Conservation (phyloP, 2,888 invertebrate species). For the Yponomeuta sedellus region DNA sequence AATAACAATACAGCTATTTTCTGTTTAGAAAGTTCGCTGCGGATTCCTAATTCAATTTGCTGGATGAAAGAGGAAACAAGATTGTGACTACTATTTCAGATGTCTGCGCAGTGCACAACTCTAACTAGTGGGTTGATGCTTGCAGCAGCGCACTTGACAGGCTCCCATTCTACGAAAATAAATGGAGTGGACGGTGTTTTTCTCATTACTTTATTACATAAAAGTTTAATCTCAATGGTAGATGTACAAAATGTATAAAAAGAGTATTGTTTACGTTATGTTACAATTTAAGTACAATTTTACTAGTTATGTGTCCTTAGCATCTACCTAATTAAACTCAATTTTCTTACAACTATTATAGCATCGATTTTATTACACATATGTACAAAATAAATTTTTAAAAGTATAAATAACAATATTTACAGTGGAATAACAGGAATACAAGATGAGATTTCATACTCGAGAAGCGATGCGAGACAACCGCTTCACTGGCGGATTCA, state of each 20-base stretch:
- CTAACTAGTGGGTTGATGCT: constrained; percentile 9
- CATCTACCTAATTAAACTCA: background rate
- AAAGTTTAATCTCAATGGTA: constrained; percentile 7
- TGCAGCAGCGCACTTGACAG: background rate
- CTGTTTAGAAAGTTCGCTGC: constrained; percentile 14
- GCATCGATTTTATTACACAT: constrained; percentile 24
- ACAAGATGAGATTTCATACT: background rate
- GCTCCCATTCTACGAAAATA: background rate
- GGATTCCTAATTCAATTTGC: constrained; percentile 20
- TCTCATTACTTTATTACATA: constrained; percentile 15
- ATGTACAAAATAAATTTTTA: constrained; percentile 49
- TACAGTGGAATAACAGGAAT: constrained; percentile 43
- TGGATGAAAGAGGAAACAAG: constrained; percentile 19
- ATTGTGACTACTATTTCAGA: constrained; percentile 11
- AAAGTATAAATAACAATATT: constrained; percentile 59
- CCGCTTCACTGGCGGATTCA: constrained; percentile 8
- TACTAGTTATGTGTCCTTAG: background rate
- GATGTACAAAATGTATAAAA: constrained; percentile 34
- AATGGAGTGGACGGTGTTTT: background rate
- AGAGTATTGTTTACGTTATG: constrained; percentile 6
- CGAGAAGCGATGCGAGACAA: background rate
- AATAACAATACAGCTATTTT: constrained; percentile 18
- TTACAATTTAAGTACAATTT: constrained; percentile 11
- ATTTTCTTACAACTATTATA: background rate
- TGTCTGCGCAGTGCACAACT: background rate